Conservation (phyloP, 2,888 invertebrate genomes). For the Frankliniella intonsa region DNA sequence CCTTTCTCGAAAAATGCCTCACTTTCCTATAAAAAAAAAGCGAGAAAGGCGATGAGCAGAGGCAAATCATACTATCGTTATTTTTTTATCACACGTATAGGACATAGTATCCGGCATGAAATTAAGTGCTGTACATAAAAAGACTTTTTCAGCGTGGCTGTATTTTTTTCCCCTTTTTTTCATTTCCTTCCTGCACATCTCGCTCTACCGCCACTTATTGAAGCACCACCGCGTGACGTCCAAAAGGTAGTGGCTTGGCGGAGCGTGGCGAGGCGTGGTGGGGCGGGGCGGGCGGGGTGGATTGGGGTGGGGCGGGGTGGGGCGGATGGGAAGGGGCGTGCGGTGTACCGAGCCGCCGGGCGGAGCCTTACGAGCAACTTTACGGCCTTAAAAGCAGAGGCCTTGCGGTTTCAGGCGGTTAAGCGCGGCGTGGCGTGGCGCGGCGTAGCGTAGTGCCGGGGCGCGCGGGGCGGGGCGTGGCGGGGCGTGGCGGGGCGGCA, state of each 20-base stretch:
- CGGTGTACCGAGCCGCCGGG: neutral
- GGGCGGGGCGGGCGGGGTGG: neutral
- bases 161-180: neutral
- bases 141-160: neutral
- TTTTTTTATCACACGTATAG: too few relatives aligned
- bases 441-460: neutral
- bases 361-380: conserved; percentile 13
- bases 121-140: neutral
- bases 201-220: too few relatives aligned
- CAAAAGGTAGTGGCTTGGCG: neutral
- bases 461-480: neutral
- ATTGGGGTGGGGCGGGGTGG: neutral
- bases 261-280: neutral
- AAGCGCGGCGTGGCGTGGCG: neutral
- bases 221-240: neutral
- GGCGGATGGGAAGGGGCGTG: neutral
- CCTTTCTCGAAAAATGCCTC: too few relatives aligned
- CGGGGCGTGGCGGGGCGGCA: neutral
- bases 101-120: too few relatives aligned
- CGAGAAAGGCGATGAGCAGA: too few relatives aligned
- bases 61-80: too few relatives aligned
- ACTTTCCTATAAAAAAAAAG: too few relatives aligned
- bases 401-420: conserved; percentile 23
- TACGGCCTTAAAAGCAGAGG: conserved; percentile 24
- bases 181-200: too few relatives aligned